Evolutionary conservation across 2,113 vertebrate genomes (phyloP).

Genomic region (Scomber colias): DNA sequence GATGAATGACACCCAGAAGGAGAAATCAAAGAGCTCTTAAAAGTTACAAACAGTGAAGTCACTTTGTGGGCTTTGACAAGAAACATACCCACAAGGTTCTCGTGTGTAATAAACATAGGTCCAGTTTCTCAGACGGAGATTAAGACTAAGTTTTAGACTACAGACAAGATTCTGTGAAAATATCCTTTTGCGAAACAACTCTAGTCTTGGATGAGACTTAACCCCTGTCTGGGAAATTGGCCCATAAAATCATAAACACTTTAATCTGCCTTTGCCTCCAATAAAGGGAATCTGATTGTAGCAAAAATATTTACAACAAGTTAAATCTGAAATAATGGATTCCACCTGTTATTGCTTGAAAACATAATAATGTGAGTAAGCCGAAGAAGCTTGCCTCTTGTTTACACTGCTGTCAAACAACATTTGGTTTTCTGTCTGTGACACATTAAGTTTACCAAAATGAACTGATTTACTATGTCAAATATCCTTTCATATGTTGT

Average conservation of each 20-base stretch:
- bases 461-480: neutral
- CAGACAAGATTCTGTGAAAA: too few relatives aligned
- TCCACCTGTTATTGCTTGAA: neutral
- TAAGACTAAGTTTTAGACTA: too few relatives aligned
- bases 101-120: conserved; percentile 8
- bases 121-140: too few relatives aligned
- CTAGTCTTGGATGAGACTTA: too few relatives aligned
- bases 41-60: conserved; percentile 34
- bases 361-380: neutral
- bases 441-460: neutral
- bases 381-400: neutral
- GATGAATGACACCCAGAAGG: conserved; percentile 39
- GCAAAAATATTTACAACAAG: neutral
- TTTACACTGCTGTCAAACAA: neutral
- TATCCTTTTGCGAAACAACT: too few relatives aligned
- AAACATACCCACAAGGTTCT: neutral
- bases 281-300: neutral
- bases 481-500: neutral
- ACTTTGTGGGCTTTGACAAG: neutral
- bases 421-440: neutral
- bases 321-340: neutral
- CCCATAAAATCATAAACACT: neutral
- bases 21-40: conserved; percentile 29
- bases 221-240: too few relatives aligned
- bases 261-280: neutral